Percentiles rank a stretch among this genome's conserved stretches.
These are phyloP conservation scores for Parnassius smintheus DNA, from an alignment of 2,888 invertebrate species.

Conservation along the genomic window DNA sequence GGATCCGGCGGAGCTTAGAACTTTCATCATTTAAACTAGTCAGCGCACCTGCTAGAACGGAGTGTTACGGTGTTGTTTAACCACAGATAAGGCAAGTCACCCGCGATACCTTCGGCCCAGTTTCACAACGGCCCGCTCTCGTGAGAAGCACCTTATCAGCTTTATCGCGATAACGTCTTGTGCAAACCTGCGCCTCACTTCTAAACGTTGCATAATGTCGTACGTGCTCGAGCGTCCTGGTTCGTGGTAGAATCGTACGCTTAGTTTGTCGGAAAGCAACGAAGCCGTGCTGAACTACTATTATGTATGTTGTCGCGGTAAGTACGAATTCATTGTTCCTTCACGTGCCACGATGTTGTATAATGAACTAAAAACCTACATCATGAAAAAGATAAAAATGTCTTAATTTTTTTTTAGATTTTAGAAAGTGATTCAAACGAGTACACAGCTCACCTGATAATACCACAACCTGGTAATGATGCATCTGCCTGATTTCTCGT, in stretches of 20 bases:
- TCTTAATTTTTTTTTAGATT: too few species aligned
- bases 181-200: constrained; percentile 31
- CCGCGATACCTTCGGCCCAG: constrained; percentile 35
- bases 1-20: background rate
- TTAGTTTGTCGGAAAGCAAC: too few species aligned
- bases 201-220: constrained; percentile 11
- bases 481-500: constrained; percentile 4
- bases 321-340: too few species aligned
- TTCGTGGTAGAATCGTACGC: background rate
- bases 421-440: too few species aligned
- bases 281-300: too few species aligned
- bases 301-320: too few species aligned
- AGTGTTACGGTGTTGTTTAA: constrained; percentile 26
- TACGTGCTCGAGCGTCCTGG: constrained; percentile 7
- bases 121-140: constrained; percentile 39
- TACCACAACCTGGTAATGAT: too few species aligned
- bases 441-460: too few species aligned
- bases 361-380: too few species aligned
- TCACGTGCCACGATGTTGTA: too few species aligned
- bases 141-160: constrained; percentile 38
- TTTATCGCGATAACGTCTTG: constrained; percentile 36
- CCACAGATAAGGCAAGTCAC: constrained; percentile 19
- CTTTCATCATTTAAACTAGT: constrained; percentile 16
- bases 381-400: too few species aligned
- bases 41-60: constrained; percentile 20